phyloP scores from a whole-genome alignment of 2,113 vertebrate species.

The Canis aureus region DNA sequence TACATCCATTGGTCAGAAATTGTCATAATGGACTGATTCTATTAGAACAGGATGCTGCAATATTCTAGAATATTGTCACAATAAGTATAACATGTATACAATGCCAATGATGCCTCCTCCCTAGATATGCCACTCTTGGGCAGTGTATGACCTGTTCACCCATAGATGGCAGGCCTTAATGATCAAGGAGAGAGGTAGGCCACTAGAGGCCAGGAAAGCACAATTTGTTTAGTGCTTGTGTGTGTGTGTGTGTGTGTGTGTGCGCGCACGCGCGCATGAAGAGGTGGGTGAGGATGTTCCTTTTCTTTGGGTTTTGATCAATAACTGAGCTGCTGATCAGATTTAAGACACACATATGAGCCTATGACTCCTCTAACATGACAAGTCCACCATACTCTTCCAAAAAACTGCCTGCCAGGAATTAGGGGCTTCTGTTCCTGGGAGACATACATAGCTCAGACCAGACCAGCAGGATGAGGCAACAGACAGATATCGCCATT shows the following conservation, averaged over 20 bases:
- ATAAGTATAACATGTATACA: neutral
- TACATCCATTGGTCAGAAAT: neutral
- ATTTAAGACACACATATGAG: neutral
- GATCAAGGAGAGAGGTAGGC: neutral
- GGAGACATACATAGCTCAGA: neutral
- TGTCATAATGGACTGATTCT: neutral
- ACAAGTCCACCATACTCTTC: neutral
- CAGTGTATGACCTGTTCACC: neutral
- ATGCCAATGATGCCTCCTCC: neutral
- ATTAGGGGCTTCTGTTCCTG: neutral
- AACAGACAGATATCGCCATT: neutral
- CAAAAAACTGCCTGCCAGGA: neutral
- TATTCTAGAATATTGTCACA: neutral
- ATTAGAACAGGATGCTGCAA: neutral
- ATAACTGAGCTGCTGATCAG: neutral
- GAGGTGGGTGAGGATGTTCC: neutral
- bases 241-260: neutral
- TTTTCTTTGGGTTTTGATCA: slow-evolving; percentile 25
- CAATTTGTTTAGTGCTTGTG: neutral
- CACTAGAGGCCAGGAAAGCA: neutral
- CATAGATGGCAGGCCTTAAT: neutral
- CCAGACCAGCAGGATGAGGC: neutral
- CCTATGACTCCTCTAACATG: neutral
- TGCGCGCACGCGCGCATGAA: neutral
- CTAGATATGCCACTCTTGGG: neutral